phyloP scores from a whole-genome alignment of 1,140 invertebrate genomes.

The Hetaerina americana region DNA sequence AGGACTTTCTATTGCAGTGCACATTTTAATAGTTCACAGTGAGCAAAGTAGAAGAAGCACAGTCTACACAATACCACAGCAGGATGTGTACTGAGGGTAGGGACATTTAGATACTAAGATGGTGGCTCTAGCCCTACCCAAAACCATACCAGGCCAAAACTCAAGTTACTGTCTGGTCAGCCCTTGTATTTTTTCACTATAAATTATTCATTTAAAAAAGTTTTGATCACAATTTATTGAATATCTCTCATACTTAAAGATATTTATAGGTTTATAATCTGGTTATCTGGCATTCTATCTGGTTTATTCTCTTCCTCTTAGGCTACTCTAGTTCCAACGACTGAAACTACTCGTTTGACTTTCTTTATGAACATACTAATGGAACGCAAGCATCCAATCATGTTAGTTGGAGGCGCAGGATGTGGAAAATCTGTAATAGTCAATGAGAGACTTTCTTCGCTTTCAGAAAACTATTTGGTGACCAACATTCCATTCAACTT shows the following conservation, averaged over 20 bases:
- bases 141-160: too few species aligned
- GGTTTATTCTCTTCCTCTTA: constrained; percentile 32
- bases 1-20: too few species aligned
- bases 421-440: constrained; percentile 79
- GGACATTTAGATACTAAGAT: too few species aligned
- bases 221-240: neutral
- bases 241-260: neutral
- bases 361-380: constrained; percentile 85
- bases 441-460: constrained; percentile 60
- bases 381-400: constrained; percentile 64
- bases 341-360: constrained; percentile 75
- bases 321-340: constrained; percentile 71
- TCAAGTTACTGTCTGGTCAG: too few species aligned
- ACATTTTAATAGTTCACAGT: too few species aligned
- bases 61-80: too few species aligned
- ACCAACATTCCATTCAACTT: constrained; percentile 90
- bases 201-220: too few species aligned
- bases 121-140: too few species aligned
- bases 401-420: constrained; percentile 80
- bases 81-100: too few species aligned
- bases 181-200: too few species aligned
- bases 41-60: too few species aligned
- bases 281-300: neutral
- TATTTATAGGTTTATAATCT: neutral
- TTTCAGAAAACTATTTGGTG: constrained; percentile 66